Evolutionary conservation across 2,113 vertebrate species (phyloP).

Genomic region (Otocyon megalotis): DNA sequence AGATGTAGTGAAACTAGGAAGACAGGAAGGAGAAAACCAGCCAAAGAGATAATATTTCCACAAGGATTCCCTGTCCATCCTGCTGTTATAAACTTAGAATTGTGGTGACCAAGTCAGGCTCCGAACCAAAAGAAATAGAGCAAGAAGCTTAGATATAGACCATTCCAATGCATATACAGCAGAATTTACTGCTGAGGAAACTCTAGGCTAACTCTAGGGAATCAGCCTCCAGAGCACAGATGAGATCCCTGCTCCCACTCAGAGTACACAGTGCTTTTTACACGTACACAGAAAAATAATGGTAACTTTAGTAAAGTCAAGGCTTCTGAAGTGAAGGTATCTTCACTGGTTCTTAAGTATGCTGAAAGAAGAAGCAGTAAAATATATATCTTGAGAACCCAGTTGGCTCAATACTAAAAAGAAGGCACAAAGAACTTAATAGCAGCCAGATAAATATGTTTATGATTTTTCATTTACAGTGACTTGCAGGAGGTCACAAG

Average conservation of each 20-base stretch:
- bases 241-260: background rate
- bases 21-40: background rate
- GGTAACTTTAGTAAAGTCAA: background rate
- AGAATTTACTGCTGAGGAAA: background rate
- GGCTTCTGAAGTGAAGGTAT: background rate
- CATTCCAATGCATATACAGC: background rate
- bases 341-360: background rate
- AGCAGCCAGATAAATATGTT: background rate
- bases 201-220: background rate
- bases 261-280: background rate
- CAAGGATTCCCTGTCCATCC: background rate
- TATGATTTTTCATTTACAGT: background rate
- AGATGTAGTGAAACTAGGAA: background rate
- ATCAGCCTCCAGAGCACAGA: background rate
- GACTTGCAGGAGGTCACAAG: background rate
- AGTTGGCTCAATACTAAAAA: background rate
- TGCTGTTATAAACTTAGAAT: background rate
- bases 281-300: background rate
- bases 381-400: background rate
- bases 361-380: background rate
- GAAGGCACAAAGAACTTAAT: background rate
- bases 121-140: background rate
- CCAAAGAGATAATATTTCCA: background rate
- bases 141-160: background rate
- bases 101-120: background rate